Evolutionary conservation across 1,140 invertebrate genomes (phyloP), one percentile per base, ranked within the genome.

Genomic region (Caerostris extrusa): DNA sequence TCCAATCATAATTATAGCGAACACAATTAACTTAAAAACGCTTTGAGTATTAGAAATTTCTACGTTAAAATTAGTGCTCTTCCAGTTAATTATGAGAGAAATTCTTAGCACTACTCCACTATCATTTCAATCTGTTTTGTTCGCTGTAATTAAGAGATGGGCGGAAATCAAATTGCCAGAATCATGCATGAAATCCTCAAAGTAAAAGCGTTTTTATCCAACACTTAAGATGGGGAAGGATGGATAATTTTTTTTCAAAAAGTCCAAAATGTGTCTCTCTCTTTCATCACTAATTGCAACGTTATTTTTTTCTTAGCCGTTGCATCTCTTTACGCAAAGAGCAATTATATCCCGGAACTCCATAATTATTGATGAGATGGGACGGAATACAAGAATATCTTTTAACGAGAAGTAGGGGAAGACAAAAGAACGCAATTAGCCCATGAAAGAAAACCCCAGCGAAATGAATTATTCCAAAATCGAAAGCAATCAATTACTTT

Each of bases 401-500:
- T 19, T 83, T 57, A 57, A 57, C 56, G 19, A 57, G 85, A 7
- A 34, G 50, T n/a, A 64, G 3, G 61, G 7, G n/a, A n/a, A 85
- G 10, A 5, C 55, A 85, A 87, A 60, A 61, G 55, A 7, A 60
- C n/a, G 85, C 34, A 34, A 85, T 17, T 14, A 57, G 69, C n/a
- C 17, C 34, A 34, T 34, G 34, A 34, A 34, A 34, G 34, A 34
- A 34, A 34, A 34, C 34, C 34, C 17, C 5, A 83, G 17, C 53
- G 17, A 56, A 83, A 57, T 34, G 5, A 83, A 58, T 58, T 60
- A 19, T 61, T 87, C 34, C 57, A 53, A 19, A 64, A 53, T 87
- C 10, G 58, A 87, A 87, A 60, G 34, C 56, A 61, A 87, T 87
- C 19, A 77, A 50, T 53, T 77, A 10, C 12, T 77, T 77, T 34